These are phyloP conservation scores for Alsophila aescularia DNA, from an alignment of 2,888 invertebrate species.

Conservation along the genomic window DNA sequence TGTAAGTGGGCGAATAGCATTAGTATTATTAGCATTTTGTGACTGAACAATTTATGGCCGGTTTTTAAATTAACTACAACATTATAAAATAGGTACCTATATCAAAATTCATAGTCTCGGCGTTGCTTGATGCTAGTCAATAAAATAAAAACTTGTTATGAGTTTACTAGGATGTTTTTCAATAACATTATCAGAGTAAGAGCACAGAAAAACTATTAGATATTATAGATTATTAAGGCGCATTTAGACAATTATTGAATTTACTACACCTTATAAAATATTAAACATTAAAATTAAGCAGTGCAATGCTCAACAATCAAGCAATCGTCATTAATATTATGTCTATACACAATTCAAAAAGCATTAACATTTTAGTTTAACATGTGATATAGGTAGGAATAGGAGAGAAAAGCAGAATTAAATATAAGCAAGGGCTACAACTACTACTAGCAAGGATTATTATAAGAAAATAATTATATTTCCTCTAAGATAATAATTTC, in stretches of 20 bases:
- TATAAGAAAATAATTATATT: conserved; percentile 19
- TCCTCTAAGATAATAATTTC: conserved; percentile 18
- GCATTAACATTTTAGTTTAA: conserved; percentile 38
- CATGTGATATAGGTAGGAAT: conserved; percentile 28
- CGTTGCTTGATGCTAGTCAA: conserved; percentile 11
- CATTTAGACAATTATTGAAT: conserved; percentile 65
- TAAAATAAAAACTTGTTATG: conserved; percentile 19
- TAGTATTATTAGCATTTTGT: conserved; percentile 9
- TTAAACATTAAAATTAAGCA: conserved; percentile 62
- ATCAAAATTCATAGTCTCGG: conserved; percentile 23
- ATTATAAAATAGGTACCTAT: conserved; percentile 6
- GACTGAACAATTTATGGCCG: conserved; percentile 17
- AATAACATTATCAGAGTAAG: conserved; percentile 51
- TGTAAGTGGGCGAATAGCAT: conserved; percentile 13
- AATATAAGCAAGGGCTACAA: conserved; percentile 23
- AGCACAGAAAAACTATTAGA: conserved; percentile 58
- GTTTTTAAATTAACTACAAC: conserved; percentile 9
- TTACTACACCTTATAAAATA: conserved; percentile 61
- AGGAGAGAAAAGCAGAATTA: conserved; percentile 33
- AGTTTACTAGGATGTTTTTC: conserved; percentile 41
- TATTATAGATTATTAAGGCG: conserved; percentile 67
- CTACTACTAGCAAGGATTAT: conserved; percentile 22
- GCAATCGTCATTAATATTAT: conserved; percentile 49
- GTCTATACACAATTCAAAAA: conserved; percentile 41
- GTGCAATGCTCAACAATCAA: conserved; percentile 68